These are phyloP conservation scores for Oncorhynchus gorbuscha DNA, from an alignment of 2,113 vertebrate species.

Conservation along the genomic window DNA sequence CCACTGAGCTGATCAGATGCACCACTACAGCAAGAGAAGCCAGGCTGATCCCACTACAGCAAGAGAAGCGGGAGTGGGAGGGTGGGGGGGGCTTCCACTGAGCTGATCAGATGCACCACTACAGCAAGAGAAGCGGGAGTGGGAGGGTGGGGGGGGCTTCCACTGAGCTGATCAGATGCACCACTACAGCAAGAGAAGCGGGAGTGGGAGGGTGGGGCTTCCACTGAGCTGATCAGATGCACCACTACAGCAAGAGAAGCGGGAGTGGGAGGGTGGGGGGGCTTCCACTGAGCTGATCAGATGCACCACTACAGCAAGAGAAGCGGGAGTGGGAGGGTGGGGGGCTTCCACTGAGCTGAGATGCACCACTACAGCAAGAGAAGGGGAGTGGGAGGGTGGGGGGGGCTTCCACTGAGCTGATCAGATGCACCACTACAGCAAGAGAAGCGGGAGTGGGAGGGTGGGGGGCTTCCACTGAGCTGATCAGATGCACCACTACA, in stretches of 20 bases:
- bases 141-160: too few species aligned
- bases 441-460: neutral
- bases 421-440: neutral
- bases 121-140: neutral
- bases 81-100: too few species aligned
- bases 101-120: neutral
- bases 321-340: neutral
- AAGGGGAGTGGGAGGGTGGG: neutral
- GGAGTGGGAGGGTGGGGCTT: too few species aligned
- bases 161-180: neutral
- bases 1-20: neutral
- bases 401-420: too few species aligned
- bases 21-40: too few species aligned
- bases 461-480: too few species aligned
- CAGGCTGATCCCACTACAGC: too few species aligned
- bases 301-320: too few species aligned
- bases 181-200: neutral
- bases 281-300: neutral
- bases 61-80: neutral
- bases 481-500: neutral
- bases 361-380: too few species aligned
- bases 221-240: neutral
- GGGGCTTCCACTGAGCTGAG: neutral
- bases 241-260: neutral
- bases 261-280: too few species aligned